Evolutionary conservation across 1,140 invertebrate species (phyloP), one percentile per base, ranked within the genome.

Genomic region (Drosophila pandora): DNA sequence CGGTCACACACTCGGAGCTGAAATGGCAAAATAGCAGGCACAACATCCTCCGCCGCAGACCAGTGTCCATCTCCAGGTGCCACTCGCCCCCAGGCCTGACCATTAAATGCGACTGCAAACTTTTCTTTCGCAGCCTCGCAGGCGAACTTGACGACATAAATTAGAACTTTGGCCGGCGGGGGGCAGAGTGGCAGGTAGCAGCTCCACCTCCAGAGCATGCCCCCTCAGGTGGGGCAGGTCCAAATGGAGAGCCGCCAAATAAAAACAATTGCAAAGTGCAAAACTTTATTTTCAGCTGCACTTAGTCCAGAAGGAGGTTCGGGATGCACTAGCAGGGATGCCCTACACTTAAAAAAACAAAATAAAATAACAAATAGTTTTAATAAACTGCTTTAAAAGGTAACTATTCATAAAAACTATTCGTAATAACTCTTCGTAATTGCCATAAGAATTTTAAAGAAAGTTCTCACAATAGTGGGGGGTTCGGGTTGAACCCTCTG

Each of bases 121-220:
- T 71, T 82, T 70, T 79, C 52, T 61, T 47, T 59, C 9, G 55
- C 45, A 47, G 65, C 55, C 47, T 25, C 25, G 25, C 25, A 28
- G 25, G 21, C 59, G 61, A 75, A 74, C 60, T 63, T 77, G 73
- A 56, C 61, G 59, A 80, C 81, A 85, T 84, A 80, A 85, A 74
- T 85, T 80, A 85, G 59, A 85, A 85, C 63, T 84, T 72, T 73
- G 56, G 32, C 49, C n/a, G n/a, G n/a, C n/a, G n/a, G n/a, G n/a
- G n/a, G n/a, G n/a, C n/a, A n/a, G n/a, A n/a, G n/a, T n/a, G n/a
- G n/a, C n/a, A n/a, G n/a, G n/a, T 48, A 37, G 12, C 32, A 41
- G 37, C 34, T 34, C 30, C 49, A 47, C 34, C 48, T 54, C 22
- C 17, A 5, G 12, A 22, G 34, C 37, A 12, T 47, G 50, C 50